phyloP scores from a whole-genome alignment of 1,140 invertebrate genomes.

The Habropoda laboriosa region DNA sequence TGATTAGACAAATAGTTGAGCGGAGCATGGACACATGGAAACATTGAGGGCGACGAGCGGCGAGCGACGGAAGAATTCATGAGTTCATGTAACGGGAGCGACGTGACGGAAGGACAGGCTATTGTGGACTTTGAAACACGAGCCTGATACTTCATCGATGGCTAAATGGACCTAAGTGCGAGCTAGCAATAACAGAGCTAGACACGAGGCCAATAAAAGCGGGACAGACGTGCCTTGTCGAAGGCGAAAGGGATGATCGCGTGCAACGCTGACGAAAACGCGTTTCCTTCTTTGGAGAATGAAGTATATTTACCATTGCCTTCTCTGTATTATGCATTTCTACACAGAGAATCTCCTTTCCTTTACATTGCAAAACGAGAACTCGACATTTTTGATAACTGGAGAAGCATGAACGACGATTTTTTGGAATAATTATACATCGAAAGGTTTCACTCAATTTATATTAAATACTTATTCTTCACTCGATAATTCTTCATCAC shows the following conservation, averaged over 20 bases:
- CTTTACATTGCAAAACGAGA: not conserved
- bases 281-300: not conserved
- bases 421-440: too few species aligned
- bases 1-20: not conserved
- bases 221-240: constrained; percentile 46
- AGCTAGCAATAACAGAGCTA: constrained; percentile 31
- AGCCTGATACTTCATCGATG: constrained; percentile 56
- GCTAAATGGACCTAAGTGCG: constrained; percentile 56
- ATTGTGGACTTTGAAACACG: constrained; percentile 60
- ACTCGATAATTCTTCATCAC: too few species aligned
- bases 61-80: constrained; percentile 9
- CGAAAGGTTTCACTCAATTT: too few species aligned
- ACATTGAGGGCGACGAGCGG: not conserved
- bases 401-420: too few species aligned
- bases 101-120: not conserved
- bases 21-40: not conserved
- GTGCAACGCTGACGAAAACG: not conserved
- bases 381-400: too few species aligned
- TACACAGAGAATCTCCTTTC: too few species aligned
- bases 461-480: too few species aligned
- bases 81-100: constrained; percentile 23
- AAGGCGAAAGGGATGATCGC: constrained; percentile 53
- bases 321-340: not conserved
- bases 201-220: constrained; percentile 45
- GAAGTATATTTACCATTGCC: not conserved